A percentile compares a stretch with the other conserved stretches of the same genome.
Conservation (phyloP, 2,797 vertebrate genomes). For the Hoplostethus atlanticus region DNA sequence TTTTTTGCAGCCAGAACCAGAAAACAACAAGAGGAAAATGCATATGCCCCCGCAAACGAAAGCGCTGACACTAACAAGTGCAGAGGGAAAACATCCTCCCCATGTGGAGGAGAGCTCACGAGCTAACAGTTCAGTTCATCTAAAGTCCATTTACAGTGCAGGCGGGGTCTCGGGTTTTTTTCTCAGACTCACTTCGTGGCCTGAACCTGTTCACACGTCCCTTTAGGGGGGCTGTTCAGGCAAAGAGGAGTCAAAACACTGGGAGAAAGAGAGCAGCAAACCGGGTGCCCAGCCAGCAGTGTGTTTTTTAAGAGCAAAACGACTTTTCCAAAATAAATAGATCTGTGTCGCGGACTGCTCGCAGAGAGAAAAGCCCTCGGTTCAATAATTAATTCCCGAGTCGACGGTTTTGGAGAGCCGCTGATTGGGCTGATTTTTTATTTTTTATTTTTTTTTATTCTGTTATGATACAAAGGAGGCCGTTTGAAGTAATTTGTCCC, state of each 20-base stretch:
- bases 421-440: conserved; percentile 95
- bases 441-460: conserved; percentile 86
- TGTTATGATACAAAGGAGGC: conserved; percentile 99
- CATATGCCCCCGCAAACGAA: not conserved
- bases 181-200: conserved; percentile 65
- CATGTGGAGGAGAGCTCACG: conserved; percentile 50
- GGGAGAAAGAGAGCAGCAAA: conserved; percentile 54
- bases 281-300: conserved; percentile 66
- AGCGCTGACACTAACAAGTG: conserved; percentile 29
- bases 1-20: conserved; percentile 8
- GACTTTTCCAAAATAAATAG: conserved; percentile 86
- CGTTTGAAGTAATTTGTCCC: conserved; percentile 99
- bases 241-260: conserved; percentile 65
- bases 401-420: conserved; percentile 96
- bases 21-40: conserved; percentile 36
- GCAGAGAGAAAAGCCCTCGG: conserved; percentile 93
- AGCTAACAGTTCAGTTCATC: conserved; percentile 69
- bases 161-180: conserved; percentile 47
- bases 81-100: conserved; percentile 25
- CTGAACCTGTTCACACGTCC: conserved; percentile 70
- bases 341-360: conserved; percentile 89
- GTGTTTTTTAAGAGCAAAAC: conserved; percentile 82
- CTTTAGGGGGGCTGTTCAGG: conserved; percentile 59
- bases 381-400: conserved; percentile 99
- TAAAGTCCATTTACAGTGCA: conserved; percentile 68